phyloP scores from a whole-genome alignment of 2,797 vertebrate species.

The Anguilla obscura region DNA sequence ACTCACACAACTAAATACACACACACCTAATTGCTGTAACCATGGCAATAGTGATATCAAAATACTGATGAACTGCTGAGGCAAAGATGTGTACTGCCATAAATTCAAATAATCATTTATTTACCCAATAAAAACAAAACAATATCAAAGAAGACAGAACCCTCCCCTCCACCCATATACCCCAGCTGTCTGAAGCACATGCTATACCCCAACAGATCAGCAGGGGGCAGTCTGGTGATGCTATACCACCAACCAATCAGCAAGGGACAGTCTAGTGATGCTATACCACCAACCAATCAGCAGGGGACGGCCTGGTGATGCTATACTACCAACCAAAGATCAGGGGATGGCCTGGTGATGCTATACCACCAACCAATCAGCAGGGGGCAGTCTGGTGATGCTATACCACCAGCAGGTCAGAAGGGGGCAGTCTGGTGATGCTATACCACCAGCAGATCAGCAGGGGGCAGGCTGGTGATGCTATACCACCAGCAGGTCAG shows the following conservation, averaged over 20 bases:
- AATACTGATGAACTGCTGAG: not conserved
- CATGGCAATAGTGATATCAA: not conserved
- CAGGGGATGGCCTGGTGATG: conserved; percentile 66
- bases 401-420: conserved; percentile 72
- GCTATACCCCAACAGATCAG: conserved; percentile 9
- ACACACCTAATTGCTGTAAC: not conserved
- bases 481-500: not conserved
- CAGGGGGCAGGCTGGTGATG: not conserved
- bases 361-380: not conserved
- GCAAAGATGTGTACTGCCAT: not conserved
- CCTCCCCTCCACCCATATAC: not conserved
- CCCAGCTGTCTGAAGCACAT: not conserved
- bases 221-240: conserved; percentile 53
- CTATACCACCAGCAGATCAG: conserved; percentile 47
- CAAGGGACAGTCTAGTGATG: not conserved
- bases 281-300: not conserved
- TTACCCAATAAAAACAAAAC: not conserved
- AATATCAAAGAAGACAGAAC: not conserved
- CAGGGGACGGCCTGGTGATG: not conserved
- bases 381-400: conserved; percentile 3
- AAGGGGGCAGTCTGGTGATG: conserved; percentile 70
- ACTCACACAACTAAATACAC: not conserved
- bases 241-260: not conserved
- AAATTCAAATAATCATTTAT: not conserved
- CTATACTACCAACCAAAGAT: conserved; percentile 59